Evolutionary conservation across 2,113 vertebrate genomes (phyloP).

Genomic region (Aspiorhynchus laticeps): DNA sequence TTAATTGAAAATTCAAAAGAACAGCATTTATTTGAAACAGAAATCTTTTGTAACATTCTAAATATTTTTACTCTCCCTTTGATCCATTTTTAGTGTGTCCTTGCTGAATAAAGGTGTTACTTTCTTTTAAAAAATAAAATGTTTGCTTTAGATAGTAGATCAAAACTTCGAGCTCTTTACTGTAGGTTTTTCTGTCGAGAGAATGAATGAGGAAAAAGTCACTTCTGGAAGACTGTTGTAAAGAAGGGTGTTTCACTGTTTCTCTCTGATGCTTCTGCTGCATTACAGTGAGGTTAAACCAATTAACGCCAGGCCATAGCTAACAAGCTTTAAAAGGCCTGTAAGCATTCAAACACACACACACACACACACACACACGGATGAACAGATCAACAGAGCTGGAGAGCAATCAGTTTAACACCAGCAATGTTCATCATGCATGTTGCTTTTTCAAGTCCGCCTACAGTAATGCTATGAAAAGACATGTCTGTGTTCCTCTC

Average conservation of each 20-base stretch:
- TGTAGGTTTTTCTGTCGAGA: not conserved
- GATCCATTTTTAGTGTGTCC: not conserved
- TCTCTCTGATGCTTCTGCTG: constrained; percentile 26
- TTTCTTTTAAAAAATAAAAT: no score
- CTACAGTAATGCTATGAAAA: constrained; percentile 5
- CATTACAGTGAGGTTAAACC: constrained; percentile 53
- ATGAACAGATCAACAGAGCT: constrained; percentile 5
- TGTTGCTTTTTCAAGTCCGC: constrained; percentile 17
- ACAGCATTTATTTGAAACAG: no score
- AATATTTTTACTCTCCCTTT: not conserved
- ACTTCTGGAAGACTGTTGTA: not conserved
- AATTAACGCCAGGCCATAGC: constrained; percentile 56
- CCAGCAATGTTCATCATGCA: constrained; percentile 10
- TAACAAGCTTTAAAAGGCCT: constrained; percentile 60
- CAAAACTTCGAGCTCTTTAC: not conserved
- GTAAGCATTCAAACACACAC: constrained; percentile 38
- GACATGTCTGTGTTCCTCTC: not conserved
- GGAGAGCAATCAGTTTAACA: constrained; percentile 17
- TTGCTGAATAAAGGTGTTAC: no score
- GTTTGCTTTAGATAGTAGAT: not conserved
- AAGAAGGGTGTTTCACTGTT: not conserved
- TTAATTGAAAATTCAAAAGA: not conserved
- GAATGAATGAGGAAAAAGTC: no score
- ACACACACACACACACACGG: not conserved
- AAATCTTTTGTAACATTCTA: not conserved